Conservation (phyloP, 2,113 vertebrate species). For the Lampris megalopsis region DNA sequence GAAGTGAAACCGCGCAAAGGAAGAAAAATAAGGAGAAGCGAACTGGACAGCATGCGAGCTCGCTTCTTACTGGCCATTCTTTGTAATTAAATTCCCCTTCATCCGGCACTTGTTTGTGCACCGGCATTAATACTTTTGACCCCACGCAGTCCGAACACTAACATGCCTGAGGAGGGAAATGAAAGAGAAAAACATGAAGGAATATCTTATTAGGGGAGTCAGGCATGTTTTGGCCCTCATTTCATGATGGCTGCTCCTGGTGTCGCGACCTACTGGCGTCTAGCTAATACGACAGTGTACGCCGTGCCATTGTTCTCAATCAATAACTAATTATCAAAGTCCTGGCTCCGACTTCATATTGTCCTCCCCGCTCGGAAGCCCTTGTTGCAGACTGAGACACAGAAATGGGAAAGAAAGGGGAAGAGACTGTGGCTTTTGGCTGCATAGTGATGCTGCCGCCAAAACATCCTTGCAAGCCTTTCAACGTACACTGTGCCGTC, state of each 20-base stretch:
- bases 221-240: slow-evolving; percentile 84
- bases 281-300: slow-evolving; percentile 89
- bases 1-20: slow-evolving; percentile 33
- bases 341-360: slow-evolving; percentile 82
- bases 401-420: slow-evolving; percentile 67
- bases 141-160: slow-evolving; percentile 76
- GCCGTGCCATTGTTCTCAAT: slow-evolving; percentile 90
- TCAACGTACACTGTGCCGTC: slow-evolving; percentile 90
- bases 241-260: slow-evolving; percentile 87
- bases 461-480: slow-evolving; percentile 88
- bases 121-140: slow-evolving; percentile 84
- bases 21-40: slow-evolving; percentile 29
- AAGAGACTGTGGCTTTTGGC: slow-evolving; percentile 87
- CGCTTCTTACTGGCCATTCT: slow-evolving; percentile 64
- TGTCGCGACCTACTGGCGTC: slow-evolving; percentile 90
- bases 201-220: slow-evolving; percentile 83
- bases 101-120: slow-evolving; percentile 78
- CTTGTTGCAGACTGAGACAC: slow-evolving; percentile 87
- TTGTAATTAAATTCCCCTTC: slow-evolving; percentile 76
- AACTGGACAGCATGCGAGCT: slow-evolving; percentile 54
- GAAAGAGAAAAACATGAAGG: slow-evolving; percentile 79
- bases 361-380: slow-evolving; percentile 87
- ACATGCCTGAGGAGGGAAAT: slow-evolving; percentile 78
- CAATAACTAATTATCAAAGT: slow-evolving; percentile 99
- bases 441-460: slow-evolving; percentile 83